Base-by-base conservation (phyloP, 2,113 vertebrate genomes). In the Cynoglossus semilaevis region DNA sequence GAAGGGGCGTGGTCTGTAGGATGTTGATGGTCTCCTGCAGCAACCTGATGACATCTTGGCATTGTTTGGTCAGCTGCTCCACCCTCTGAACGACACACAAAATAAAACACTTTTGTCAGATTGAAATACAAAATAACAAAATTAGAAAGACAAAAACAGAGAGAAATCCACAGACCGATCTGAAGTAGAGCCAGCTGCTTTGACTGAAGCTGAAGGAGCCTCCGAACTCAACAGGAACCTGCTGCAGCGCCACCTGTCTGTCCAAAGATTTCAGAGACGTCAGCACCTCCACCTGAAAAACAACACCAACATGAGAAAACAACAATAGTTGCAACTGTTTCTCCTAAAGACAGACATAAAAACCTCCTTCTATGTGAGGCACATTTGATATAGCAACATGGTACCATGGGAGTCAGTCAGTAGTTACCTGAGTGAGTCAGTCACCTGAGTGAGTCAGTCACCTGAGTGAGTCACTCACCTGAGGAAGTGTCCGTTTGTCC, bases 121-220 rank as follows among this genome's bases (percentile, higher is more conserved):
- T n/a, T n/a, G n/a, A n/a, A n/a, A n/a, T n/a, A n/a, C n/a, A n/a
- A n/a, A n/a, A n/a, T n/a, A 13, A 41, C 5, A 41, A 41, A 29
- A 29, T 6, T 6, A 10, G 10, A 41, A 4, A 11, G 10, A 42
- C 40, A 43, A 15, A 43, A 3, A n/a, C 10, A 43, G 13, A 15
- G 7, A n/a, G 7, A 43, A 15, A 43, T 13, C 4, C 10, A 74
- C 94, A 92, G 70, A 97, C 96, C 89, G 77, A 89, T 80, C 93
- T 91, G 87, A 98, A 98, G 76, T 71, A 74, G 18, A 97, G 11
- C 96, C 96, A 98, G 85, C 87, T 88, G 76, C 58, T 86, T 74
- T 97, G 96, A 54, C 89, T 92, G 67, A 95, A 98, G 1, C 75
- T 88, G 59, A 94, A 90, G n/a, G 84, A 83, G 34, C 96, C 96